phyloP scores from a whole-genome alignment of 2,888 invertebrate genomes.

The Limnephilus lunatus region DNA sequence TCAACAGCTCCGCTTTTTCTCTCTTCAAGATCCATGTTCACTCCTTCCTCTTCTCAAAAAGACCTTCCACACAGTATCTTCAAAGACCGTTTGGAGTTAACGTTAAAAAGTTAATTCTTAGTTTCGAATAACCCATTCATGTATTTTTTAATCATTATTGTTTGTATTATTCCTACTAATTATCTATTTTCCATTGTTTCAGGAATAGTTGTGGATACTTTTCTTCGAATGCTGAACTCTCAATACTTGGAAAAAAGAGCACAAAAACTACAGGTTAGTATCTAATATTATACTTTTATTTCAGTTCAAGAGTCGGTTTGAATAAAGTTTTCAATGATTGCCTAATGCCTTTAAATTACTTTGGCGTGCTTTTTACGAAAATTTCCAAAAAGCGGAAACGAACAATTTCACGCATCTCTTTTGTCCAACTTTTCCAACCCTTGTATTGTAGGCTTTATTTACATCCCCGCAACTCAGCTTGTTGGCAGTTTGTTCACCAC shows the following conservation, averaged over 20 bases:
- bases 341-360: background rate
- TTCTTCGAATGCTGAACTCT: background rate
- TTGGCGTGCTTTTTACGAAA: background rate
- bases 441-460: background rate
- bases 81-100: no score
- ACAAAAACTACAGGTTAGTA: slow-evolving; percentile 23
- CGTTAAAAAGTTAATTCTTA: no score
- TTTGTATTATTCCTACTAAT: background rate
- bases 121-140: no score
- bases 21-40: no score
- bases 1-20: no score
- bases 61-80: no score
- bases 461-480: background rate
- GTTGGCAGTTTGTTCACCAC: background rate
- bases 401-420: background rate
- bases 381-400: background rate
- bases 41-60: no score
- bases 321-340: background rate
- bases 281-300: background rate
- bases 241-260: background rate
- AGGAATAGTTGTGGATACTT: background rate
- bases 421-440: background rate
- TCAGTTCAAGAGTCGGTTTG: background rate
- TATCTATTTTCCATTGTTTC: background rate
- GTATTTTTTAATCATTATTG: no score